Evolutionary conservation across 2,888 invertebrate genomes (phyloP).

Genomic region (Rhopalosiphum nymphaeae): DNA sequence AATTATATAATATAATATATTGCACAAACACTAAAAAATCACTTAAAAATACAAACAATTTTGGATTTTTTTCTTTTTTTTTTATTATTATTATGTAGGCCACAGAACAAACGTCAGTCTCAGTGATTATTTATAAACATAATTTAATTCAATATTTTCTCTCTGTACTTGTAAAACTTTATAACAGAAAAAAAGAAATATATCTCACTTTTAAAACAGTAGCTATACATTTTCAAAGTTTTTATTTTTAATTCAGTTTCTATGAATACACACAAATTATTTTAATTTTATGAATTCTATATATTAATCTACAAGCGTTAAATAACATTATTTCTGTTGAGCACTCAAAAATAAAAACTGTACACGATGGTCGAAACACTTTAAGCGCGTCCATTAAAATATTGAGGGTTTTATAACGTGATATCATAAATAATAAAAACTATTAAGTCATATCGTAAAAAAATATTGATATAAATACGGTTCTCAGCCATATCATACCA

Average conservation of each 20-base stretch:
- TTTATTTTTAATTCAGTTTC: not conserved
- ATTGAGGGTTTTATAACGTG: not conserved
- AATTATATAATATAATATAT: constrained; percentile 3
- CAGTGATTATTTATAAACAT: constrained; percentile 17
- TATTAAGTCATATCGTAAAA: not conserved
- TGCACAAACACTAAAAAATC: not conserved
- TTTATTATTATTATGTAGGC: not conserved
- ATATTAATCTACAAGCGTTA: not conserved
- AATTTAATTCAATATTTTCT: constrained; percentile 30
- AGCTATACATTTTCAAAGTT: not conserved
- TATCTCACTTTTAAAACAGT: constrained; percentile 1
- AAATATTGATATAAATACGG: not conserved
- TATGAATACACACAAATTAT: not conserved
- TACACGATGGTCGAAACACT: not conserved
- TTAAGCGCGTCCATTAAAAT: constrained; percentile 35
- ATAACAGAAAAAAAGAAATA: not conserved
- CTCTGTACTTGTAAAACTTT: not conserved
- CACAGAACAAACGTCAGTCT: constrained; percentile 19
- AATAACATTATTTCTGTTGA: not conserved
- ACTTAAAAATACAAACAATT: not conserved
- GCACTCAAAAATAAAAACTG: not conserved
- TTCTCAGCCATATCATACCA: not conserved
- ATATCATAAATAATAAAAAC: not conserved
- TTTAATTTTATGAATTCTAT: not conserved
- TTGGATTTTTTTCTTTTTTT: not conserved